Evolutionary conservation across 2,888 invertebrate species (phyloP).

Genomic region (Tanypteryx hageni): DNA sequence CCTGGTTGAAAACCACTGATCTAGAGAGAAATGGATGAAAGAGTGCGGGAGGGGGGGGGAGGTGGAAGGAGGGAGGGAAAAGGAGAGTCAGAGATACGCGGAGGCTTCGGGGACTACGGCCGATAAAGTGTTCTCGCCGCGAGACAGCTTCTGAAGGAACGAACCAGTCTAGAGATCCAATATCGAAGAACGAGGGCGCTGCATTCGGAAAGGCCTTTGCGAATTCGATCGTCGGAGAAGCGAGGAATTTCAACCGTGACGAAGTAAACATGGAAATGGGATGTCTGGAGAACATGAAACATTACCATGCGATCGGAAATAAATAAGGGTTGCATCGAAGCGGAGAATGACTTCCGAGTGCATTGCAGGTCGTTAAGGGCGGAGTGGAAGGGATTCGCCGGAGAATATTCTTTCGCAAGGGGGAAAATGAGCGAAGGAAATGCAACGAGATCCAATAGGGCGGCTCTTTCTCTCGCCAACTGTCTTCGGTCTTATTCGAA

Average conservation of each 20-base stretch:
- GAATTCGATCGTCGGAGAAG: not conserved
- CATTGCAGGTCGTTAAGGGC: not conserved
- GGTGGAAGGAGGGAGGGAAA: not conserved
- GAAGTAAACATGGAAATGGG: constrained; percentile 32
- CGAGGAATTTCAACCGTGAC: constrained; percentile 23
- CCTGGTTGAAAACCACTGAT: too few species aligned
- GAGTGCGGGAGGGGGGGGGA: not conserved
- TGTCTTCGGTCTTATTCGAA: too few species aligned
- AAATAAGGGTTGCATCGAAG: not conserved
- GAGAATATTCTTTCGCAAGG: constrained; percentile 17
- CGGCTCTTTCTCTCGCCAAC: not conserved
- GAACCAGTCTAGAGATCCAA: constrained; percentile 8
- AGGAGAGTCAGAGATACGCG: not conserved
- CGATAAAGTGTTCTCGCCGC: not conserved
- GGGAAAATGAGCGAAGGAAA: not conserved
- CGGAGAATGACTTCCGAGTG: not conserved
- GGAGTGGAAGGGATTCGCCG: constrained; percentile 7
- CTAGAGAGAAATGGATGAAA: too few species aligned
- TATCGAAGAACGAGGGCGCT: constrained; percentile 8
- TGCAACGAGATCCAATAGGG: not conserved
- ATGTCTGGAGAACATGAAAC: constrained; percentile 18
- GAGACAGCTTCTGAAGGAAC: not conserved
- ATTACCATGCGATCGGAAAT: not conserved
- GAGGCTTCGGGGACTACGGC: constrained; percentile 2
- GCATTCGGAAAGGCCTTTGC: not conserved